Percentiles rank a stretch among this genome's conserved stretches.
phyloP scores from a whole-genome alignment of 2,888 invertebrate species.

The Noctua fimbriata region DNA sequence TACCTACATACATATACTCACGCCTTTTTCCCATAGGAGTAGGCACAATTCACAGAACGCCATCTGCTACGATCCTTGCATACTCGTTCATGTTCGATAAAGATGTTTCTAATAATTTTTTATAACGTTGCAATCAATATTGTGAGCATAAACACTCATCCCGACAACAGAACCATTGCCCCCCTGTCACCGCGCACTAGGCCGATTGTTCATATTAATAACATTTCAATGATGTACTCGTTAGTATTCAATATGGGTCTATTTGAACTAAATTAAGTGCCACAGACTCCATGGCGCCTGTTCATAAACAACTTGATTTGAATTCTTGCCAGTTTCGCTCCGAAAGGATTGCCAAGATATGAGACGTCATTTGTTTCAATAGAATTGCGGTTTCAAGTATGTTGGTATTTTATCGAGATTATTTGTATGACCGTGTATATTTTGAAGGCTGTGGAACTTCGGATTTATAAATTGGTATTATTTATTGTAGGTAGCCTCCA shows the following conservation, averaged over 20 bases:
- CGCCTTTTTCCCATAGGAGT: too few relatives aligned
- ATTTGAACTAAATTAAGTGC: slow-evolving; percentile 48
- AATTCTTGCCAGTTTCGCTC: slow-evolving; percentile 74
- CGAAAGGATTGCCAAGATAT: slow-evolving; percentile 59
- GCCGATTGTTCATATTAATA: not conserved
- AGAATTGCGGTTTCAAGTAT: slow-evolving; percentile 16
- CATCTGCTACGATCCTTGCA: too few relatives aligned
- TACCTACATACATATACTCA: too few relatives aligned
- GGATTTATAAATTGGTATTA: too few relatives aligned
- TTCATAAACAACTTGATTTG: slow-evolving; percentile 80
- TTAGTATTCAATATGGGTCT: slow-evolving; percentile 38
- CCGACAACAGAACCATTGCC: not conserved
- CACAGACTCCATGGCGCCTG: slow-evolving; percentile 58
- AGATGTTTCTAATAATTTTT: too few relatives aligned
- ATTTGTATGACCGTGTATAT: not conserved
- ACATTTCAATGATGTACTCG: not conserved
- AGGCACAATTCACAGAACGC: too few relatives aligned
- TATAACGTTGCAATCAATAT: not conserved
- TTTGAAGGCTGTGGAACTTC: not conserved
- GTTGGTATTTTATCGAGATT: slow-evolving; percentile 14
- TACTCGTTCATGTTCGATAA: too few relatives aligned
- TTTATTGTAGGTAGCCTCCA: too few relatives aligned
- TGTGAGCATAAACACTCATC: not conserved
- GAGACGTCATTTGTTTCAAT: slow-evolving; percentile 45
- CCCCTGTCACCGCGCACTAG: not conserved